Evolutionary conservation across 2,113 vertebrate species (phyloP).

Genomic region (Vicugna pacos): DNA sequence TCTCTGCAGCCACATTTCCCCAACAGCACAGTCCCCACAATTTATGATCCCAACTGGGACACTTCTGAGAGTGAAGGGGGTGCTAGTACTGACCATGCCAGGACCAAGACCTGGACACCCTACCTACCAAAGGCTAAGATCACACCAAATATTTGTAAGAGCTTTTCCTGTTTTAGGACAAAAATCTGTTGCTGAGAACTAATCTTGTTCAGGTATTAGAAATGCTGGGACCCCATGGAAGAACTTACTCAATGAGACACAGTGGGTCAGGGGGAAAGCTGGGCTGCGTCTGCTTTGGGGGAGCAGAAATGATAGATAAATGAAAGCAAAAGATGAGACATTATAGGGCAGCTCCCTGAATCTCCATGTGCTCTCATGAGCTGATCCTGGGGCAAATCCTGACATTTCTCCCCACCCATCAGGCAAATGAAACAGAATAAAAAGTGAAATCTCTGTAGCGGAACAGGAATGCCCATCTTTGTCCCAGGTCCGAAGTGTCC

Average conservation of each 20-base stretch:
- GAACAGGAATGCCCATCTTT: no score
- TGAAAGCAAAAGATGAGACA: background rate
- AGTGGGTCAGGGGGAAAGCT: background rate
- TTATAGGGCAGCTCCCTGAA: fast-evolving
- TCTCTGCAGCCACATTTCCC: background rate
- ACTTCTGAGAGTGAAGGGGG: background rate
- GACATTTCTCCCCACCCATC: background rate
- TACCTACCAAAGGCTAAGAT: background rate
- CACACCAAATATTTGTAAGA: background rate
- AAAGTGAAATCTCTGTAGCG: background rate
- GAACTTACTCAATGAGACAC: background rate
- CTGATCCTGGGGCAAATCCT: no score
- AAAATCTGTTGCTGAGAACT: background rate
- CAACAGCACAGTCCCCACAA: background rate
- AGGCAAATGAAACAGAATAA: background rate
- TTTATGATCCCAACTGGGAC: background rate
- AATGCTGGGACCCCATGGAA: fast-evolving
- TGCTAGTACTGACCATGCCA: background rate
- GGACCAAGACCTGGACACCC: background rate
- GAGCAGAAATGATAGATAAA: background rate
- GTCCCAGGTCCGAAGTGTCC: background rate
- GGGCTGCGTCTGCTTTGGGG: background rate
- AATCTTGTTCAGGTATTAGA: background rate
- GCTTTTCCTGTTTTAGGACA: background rate
- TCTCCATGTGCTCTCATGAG: background rate